A percentile compares a stretch with the other conserved stretches of the same genome.
Conservation (phyloP, 2,113 vertebrate species). For the Dermatemys mawii region DNA sequence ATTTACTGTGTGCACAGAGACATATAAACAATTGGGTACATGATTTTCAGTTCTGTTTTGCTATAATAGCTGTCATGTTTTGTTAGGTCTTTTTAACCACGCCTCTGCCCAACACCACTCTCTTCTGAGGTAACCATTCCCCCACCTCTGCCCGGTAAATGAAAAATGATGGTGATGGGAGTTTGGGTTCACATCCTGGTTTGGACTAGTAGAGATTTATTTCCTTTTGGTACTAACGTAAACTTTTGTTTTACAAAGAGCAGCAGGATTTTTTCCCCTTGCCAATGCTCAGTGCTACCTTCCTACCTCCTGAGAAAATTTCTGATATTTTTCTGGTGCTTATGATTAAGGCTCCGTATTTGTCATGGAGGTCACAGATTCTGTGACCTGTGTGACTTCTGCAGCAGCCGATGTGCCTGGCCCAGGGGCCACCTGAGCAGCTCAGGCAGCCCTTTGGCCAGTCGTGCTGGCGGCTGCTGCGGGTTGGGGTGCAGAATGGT, state of each 20-base stretch:
- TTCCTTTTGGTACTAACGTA: not conserved
- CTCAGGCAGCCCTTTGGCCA: no score
- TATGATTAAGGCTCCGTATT: not conserved
- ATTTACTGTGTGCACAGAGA: not conserved
- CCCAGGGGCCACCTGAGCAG: no score
- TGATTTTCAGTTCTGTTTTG: not conserved
- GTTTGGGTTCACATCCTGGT: not conserved
- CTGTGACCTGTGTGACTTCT: no score
- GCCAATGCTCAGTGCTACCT: not conserved
- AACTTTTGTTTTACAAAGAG: not conserved
- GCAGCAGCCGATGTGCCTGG: no score
- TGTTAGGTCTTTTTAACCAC: no score
- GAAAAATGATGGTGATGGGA: not conserved
- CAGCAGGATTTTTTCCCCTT: not conserved
- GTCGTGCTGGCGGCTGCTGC: no score
- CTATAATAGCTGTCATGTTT: not conserved
- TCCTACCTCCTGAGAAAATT: not conserved
- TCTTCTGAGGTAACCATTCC: not conserved
- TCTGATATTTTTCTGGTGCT: not conserved
- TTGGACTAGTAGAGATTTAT: not conserved
- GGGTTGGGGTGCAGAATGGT: no score
- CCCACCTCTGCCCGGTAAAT: not conserved
- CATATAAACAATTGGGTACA: not conserved
- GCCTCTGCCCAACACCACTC: not conserved
- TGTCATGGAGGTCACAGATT: no score